A percentile compares a stretch with the other conserved stretches of the same genome.
Evolutionary conservation across 53 echinoderm and acorn worm species (phyloP).

Genomic region (Actinopyga echinites): DNA sequence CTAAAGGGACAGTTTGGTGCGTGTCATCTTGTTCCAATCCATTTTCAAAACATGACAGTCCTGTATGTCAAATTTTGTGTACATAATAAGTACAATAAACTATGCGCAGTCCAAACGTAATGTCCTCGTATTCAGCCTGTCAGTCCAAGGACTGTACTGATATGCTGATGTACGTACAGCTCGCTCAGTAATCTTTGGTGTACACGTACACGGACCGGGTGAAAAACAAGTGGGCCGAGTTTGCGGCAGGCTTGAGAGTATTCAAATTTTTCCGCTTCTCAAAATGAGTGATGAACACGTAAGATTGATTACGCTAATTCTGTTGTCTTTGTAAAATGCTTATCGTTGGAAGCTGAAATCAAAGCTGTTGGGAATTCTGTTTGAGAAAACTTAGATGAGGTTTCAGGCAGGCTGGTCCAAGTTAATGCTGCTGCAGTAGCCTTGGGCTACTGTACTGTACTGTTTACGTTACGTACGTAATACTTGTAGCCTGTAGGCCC

Average conservation of each 20-base stretch:
- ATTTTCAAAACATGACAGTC: slow-evolving; percentile 36
- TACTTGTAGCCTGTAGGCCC: too few relatives aligned
- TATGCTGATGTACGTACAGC: background rate
- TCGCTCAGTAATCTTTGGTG: too few relatives aligned
- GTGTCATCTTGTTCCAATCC: slow-evolving; percentile 13
- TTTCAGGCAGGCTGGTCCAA: background rate
- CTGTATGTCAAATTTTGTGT: background rate
- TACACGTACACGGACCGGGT: background rate
- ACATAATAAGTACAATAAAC: too few relatives aligned
- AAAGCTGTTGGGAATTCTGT: background rate
- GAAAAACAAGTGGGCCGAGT: background rate
- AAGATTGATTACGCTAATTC: background rate
- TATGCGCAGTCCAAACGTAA: too few relatives aligned
- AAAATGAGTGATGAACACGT: slow-evolving; percentile 35
- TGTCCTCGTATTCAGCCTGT: too few relatives aligned
- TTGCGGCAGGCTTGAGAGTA: slow-evolving; percentile 12
- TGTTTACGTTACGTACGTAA: too few relatives aligned
- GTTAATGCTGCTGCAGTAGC: background rate
- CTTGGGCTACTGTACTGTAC: too few relatives aligned
- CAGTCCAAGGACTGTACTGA: too few relatives aligned
- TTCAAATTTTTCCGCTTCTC: slow-evolving; percentile 13
- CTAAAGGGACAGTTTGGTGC: background rate
- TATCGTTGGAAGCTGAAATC: background rate
- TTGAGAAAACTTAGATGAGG: background rate
- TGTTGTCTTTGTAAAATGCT: background rate